Percentiles rank a stretch among this genome's conserved stretches.
Conservation (phyloP, 2,888 invertebrate species). For the Griposia aprilina region DNA sequence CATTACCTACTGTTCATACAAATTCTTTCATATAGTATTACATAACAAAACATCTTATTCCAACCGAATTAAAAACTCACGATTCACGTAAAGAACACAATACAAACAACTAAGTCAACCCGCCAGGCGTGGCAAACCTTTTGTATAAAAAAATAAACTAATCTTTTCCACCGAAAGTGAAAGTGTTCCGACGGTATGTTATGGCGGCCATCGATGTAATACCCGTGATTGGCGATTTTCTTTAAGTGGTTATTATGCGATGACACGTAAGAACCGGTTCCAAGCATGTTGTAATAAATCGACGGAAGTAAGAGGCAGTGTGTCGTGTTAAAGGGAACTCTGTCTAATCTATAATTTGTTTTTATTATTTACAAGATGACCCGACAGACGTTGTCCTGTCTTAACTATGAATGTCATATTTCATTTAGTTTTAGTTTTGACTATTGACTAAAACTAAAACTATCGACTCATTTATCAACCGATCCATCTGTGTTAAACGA, state of each 20-base stretch:
- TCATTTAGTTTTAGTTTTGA: too few species aligned
- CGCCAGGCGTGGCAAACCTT: constrained; percentile 50
- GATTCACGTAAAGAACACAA: constrained; percentile 43
- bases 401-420: too few species aligned
- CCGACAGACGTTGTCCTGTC: too few species aligned
- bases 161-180: constrained; percentile 65
- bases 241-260: constrained; percentile 78
- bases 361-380: too few species aligned
- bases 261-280: constrained; percentile 82
- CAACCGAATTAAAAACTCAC: constrained; percentile 17
- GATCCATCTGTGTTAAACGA: too few species aligned
- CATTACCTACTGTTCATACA: background rate
- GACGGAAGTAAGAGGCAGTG: constrained; percentile 66
- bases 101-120: constrained; percentile 35
- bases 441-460: too few species aligned
- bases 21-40: background rate
- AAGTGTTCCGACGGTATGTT: constrained; percentile 58
- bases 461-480: too few species aligned
- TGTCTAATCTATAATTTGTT: constrained; percentile 23
- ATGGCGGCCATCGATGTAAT: constrained; percentile 75
- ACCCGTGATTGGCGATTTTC: constrained; percentile 74
- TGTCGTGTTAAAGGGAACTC: constrained; percentile 5
- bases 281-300: constrained; percentile 51
- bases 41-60: constrained; percentile 2
- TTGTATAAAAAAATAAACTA: constrained; percentile 48